Conservation (phyloP, 37 sponge, comb jelly and placozoan species). For the Cladorhizidae sp. region DNA sequence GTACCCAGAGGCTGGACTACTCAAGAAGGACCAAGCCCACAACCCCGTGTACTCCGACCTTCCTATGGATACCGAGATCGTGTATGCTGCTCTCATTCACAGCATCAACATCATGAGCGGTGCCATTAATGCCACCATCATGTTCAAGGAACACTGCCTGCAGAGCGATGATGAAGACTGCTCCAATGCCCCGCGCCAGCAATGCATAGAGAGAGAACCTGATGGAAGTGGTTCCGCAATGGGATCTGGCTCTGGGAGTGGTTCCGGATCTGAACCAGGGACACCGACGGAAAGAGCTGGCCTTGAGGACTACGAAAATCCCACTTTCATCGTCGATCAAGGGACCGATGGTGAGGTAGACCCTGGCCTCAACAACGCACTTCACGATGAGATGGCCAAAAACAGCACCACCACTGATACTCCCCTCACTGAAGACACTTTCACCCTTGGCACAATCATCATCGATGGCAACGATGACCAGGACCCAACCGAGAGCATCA, state of each 20-base stretch:
- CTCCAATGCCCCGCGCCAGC: background rate
- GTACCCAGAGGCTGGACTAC: background rate
- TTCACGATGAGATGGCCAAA: background rate
- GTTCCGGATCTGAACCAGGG: slow-evolving; percentile 3
- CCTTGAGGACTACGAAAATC: slow-evolving; percentile 4
- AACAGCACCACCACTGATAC: background rate
- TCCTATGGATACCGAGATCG: background rate
- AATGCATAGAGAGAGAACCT: background rate
- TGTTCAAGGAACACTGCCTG: background rate
- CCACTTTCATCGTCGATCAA: too few relatives aligned
- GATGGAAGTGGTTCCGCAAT: slow-evolving; percentile 5
- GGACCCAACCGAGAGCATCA: background rate
- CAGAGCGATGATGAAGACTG: slow-evolving; percentile 66
- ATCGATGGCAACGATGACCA: background rate
- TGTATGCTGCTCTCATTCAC: background rate
- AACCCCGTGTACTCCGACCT: slow-evolving; percentile 24
- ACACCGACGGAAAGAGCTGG: background rate
- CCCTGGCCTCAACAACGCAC: background rate
- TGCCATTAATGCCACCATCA: slow-evolving; percentile 15
- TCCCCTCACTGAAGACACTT: background rate
- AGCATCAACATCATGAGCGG: background rate
- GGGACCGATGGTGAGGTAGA: background rate
- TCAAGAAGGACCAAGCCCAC: slow-evolving; percentile 29
- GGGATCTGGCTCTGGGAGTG: slow-evolving; percentile 18
- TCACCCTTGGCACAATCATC: background rate